Percentiles rank a stretch among this genome's conserved stretches.
phyloP scores from a whole-genome alignment of 2,797 vertebrate species.

The Cossypha heuglini region DNA sequence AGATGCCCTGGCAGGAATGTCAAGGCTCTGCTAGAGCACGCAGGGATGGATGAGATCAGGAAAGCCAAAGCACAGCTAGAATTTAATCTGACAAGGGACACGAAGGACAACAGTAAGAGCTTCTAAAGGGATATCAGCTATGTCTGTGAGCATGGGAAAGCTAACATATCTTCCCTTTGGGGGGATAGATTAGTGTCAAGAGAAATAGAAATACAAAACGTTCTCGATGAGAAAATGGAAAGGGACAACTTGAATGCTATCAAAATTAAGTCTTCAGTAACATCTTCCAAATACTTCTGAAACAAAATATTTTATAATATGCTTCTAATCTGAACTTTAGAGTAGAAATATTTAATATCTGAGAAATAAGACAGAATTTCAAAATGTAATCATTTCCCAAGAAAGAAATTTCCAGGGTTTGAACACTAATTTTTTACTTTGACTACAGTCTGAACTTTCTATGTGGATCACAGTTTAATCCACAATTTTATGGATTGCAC shows the following conservation, averaged over 20 bases:
- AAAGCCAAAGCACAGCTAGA: neutral
- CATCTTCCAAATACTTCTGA: neutral
- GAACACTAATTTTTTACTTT: neutral
- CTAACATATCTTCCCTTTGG: neutral
- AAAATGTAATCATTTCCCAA: neutral
- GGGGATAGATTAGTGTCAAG: neutral
- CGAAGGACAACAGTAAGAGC: neutral
- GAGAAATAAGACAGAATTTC: neutral
- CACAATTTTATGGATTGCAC: neutral
- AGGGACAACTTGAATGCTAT: neutral
- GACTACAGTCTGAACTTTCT: neutral
- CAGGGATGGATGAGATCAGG: neutral
- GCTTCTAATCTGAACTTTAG: neutral
- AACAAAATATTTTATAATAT: neutral
- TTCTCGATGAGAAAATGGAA: neutral
- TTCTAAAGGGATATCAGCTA: neutral
- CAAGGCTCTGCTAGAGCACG: neutral
- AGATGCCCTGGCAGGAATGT: neutral
- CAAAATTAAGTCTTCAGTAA: neutral
- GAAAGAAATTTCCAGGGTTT: neutral
- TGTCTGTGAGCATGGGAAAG: neutral
- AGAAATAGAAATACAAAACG: neutral
- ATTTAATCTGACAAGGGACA: neutral
- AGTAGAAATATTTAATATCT: neutral
- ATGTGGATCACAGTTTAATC: neutral